These are phyloP conservation scores for Brachionus koreanus DNA, from an alignment of 1,140 invertebrate genomes.

Conservation along the genomic window DNA sequence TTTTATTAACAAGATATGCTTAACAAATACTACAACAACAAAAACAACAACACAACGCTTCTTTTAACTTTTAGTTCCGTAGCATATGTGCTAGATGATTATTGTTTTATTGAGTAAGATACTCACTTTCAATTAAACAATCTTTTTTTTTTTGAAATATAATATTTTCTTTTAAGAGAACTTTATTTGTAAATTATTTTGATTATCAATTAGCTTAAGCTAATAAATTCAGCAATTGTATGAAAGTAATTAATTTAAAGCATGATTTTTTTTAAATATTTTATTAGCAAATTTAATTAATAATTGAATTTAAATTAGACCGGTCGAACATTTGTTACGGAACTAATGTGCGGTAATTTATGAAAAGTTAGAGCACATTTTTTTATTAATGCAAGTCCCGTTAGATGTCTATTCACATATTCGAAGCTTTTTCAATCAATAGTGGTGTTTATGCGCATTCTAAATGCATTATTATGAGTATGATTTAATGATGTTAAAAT, in stretches of 20 bases:
- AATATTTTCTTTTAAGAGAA: slow-evolving; percentile 17
- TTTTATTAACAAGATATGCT: not conserved
- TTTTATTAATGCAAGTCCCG: no score
- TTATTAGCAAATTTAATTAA: not conserved
- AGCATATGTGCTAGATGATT: not conserved
- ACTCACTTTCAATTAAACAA: not conserved
- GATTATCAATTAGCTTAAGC: not conserved
- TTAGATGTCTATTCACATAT: no score
- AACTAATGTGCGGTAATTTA: slow-evolving; percentile 9
- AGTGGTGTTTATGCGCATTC: no score
- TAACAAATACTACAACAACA: not conserved
- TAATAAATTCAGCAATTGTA: not conserved
- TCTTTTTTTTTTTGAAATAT: not conserved
- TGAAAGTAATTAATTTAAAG: not conserved
- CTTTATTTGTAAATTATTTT: slow-evolving; percentile 27
- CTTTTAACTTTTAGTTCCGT: slow-evolving; percentile 21
- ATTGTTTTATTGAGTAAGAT: slow-evolving; percentile 11
- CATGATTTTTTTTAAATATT: not conserved
- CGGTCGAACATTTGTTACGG: not conserved
- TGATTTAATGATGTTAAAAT: no score
- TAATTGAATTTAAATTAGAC: slow-evolving; percentile 6
- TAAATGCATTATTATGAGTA: no score
- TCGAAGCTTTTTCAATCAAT: no score
- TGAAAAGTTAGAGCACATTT: not conserved
- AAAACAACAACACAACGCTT: not conserved